Evolutionary conservation across 1,140 invertebrate species (phyloP).

Genomic region (Olivierus martensii): DNA sequence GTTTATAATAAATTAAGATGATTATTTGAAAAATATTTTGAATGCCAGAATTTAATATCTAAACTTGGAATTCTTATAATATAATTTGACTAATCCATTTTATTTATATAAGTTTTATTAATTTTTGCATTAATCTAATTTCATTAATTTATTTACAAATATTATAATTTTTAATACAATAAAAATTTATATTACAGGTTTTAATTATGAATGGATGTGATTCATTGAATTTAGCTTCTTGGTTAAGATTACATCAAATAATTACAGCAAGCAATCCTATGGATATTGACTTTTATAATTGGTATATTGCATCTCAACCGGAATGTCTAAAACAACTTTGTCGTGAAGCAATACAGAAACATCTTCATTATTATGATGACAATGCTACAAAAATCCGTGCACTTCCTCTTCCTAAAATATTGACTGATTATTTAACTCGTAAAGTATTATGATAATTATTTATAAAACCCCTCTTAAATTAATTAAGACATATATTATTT

Average conservation of each 20-base stretch:
- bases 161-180: no score
- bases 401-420: background rate
- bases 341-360: background rate
- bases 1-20: no score
- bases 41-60: no score
- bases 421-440: background rate
- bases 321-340: background rate
- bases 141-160: no score
- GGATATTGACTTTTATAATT: background rate
- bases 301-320: background rate
- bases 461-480: no score
- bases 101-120: no score
- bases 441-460: no score
- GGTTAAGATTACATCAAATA: background rate
- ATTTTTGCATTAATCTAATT: no score
- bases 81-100: no score
- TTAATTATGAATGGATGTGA: constrained; percentile 1
- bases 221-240: constrained; percentile 1
- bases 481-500: no score
- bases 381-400: background rate
- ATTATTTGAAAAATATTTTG: no score
- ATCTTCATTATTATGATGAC: background rate
- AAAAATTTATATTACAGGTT: background rate
- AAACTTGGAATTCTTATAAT: no score
- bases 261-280: background rate